Percentiles rank a stretch among this genome's conserved stretches.
Conservation (phyloP, 1,140 invertebrate genomes). For the Helicoverpa zea region DNA sequence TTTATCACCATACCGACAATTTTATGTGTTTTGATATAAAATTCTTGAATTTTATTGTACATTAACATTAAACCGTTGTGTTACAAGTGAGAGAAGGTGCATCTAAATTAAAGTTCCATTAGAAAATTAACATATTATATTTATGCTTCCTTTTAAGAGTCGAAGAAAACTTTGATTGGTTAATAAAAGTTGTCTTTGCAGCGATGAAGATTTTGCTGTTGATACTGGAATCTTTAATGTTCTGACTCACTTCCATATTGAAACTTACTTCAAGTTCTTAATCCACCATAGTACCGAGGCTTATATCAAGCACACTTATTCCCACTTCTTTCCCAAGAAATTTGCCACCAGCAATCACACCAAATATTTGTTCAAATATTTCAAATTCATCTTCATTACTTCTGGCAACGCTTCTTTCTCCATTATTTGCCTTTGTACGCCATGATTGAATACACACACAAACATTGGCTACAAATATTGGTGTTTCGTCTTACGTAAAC, state of each 20-base stretch:
- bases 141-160: neutral
- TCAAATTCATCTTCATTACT: slow-evolving; percentile 13
- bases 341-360: slow-evolving; percentile 1
- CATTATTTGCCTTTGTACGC: slow-evolving; percentile 21
- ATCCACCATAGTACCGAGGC: neutral
- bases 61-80: slow-evolving; percentile 6
- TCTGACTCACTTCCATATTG: neutral
- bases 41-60: slow-evolving; percentile 39
- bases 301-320: neutral
- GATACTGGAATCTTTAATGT: neutral
- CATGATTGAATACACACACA: slow-evolving; percentile 25
- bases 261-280: neutral
- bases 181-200: slow-evolving; percentile 13
- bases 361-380: slow-evolving; percentile 12
- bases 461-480: slow-evolving; percentile 42
- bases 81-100: slow-evolving; percentile 9
- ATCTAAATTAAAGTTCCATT: slow-evolving; percentile 43
- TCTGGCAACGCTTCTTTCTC: slow-evolving; percentile 1
- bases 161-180: slow-evolving; percentile 20
- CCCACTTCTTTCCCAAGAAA: slow-evolving; percentile 1
- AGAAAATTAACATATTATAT: slow-evolving; percentile 35
- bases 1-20: slow-evolving; percentile 36
- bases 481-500: slow-evolving; percentile 25
- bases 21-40: slow-evolving; percentile 35
- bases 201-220: neutral